phyloP scores from a whole-genome alignment of 2,113 vertebrate species.

The Pagrus major region DNA sequence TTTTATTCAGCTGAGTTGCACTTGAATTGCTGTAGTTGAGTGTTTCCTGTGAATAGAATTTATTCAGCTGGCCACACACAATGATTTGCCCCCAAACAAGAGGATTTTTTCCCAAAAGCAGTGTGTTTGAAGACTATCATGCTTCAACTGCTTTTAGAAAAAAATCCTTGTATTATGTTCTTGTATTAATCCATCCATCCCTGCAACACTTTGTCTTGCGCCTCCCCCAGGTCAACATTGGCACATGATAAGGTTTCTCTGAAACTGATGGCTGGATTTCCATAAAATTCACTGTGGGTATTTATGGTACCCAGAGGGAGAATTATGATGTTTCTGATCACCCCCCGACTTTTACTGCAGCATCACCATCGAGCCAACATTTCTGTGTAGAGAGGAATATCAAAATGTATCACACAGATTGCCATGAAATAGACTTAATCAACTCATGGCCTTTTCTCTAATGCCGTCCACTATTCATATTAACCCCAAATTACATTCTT shows the following conservation, averaged over 20 bases:
- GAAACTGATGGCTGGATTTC: slow-evolving; percentile 12
- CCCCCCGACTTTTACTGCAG: not conserved
- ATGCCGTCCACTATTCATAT: not conserved
- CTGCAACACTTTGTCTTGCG: not conserved
- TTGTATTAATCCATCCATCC: not conserved
- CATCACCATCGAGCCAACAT: not conserved
- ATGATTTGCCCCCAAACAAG: not conserved
- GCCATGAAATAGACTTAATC: not conserved
- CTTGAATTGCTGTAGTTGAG: slow-evolving; percentile 23
- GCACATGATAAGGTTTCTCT: slow-evolving; percentile 12
- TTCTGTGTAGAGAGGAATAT: slow-evolving; percentile 14
- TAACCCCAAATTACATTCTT: not conserved
- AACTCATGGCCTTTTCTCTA: not conserved
- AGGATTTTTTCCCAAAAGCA: not conserved
- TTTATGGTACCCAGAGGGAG: slow-evolving; percentile 15
- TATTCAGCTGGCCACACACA: slow-evolving; percentile 23
- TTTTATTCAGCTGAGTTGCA: slow-evolving; percentile 3
- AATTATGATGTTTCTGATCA: slow-evolving; percentile 29
- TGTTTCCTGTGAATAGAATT: slow-evolving; percentile 23
- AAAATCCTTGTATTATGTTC: not conserved
- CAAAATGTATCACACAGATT: slow-evolving; percentile 12
- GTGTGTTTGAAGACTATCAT: not conserved
- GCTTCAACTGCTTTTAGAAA: no score
- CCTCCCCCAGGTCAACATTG: slow-evolving; percentile 16
- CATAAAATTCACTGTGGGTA: slow-evolving; percentile 30